Evolutionary conservation across 2,113 vertebrate genomes (phyloP).

Genomic region (Etia nguti): DNA sequence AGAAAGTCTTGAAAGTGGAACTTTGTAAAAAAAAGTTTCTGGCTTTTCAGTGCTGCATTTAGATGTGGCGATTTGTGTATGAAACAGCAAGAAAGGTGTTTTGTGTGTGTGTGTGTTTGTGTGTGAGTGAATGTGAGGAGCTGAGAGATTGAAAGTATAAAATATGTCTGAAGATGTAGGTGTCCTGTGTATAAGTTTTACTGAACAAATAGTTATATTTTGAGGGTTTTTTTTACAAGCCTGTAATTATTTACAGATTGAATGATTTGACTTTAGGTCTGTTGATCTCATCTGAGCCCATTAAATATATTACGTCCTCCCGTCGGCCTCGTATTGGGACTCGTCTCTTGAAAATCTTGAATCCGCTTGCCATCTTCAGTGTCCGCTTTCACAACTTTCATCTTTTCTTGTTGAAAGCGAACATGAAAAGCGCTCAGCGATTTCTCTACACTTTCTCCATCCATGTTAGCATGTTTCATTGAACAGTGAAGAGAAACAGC

Average conservation of each 20-base stretch:
- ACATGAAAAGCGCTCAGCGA: constrained; percentile 37
- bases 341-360: not conserved
- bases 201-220: not conserved
- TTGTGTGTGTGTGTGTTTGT: not conserved
- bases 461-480: constrained; percentile 38
- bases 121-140: not conserved
- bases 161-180: not conserved
- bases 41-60: constrained; percentile 20
- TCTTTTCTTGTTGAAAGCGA: constrained; percentile 63
- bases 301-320: not conserved
- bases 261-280: not conserved
- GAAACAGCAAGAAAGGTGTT: not conserved
- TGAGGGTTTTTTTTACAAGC: not conserved
- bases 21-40: constrained; percentile 24
- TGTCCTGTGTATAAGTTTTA: not conserved
- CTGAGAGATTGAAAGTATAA: not conserved
- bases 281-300: not conserved
- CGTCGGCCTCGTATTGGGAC: not conserved
- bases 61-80: constrained; percentile 2
- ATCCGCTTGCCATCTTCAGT: not conserved
- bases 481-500: constrained; percentile 53
- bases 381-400: constrained; percentile 68
- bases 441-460: constrained; percentile 55
- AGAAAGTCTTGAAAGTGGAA: constrained; percentile 46
- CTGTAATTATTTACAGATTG: not conserved